Base-by-base conservation (phyloP, 2,888 invertebrate genomes). In the Ectobius pallidus region DNA sequence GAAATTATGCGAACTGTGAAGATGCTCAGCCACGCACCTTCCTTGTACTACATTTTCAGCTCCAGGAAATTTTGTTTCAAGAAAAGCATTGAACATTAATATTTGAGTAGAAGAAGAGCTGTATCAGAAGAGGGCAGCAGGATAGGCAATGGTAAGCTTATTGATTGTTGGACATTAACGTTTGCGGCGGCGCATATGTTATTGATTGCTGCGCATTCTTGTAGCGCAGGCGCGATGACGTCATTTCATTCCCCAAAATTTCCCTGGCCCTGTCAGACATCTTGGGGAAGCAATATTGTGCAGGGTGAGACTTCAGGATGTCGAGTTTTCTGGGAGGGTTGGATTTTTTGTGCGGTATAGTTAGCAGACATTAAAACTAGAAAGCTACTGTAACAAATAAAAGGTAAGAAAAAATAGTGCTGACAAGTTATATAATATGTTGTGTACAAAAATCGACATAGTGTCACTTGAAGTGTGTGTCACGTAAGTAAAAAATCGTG, bases 151-250 rank as follows among this genome's bases (percentile, higher is more conserved):
- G 68, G 3, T 4, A 34, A 6, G 6, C 18, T 30, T 70, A 70
- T 70, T 62, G 70, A 70, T 70, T 70, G 70, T 70, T 70, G 70
- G 70, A n/a, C 20, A 27, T n/a, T n/a, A 44, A 32, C 25, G 25
- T 22, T 1, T 22, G 65, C 27, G 11, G 44, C 58, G 69, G 52
- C 70, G 70, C 52, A 39, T 30, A 58, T 11, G 61, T 49, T 69
- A 42, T 52, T 52, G 49, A 46, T 52, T 52, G 61, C 55, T 52
- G 52, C 42, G 42, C 44, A 44, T 39, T 67, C 32, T 68, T 69
- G 44, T 52, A 42, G 32, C 69, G 73, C 32, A 30, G 30, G 44
- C 68, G 68, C 63, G 49, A 16, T 69, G 69, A 61, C 49, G 69
- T 73, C 69, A 73, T 49, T 25, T 44, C 22, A 42, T 44, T 34